Evolutionary conservation across 2,113 vertebrate species (phyloP), one percentile per base, ranked within the genome.

Genomic region (Rhea americana): DNA sequence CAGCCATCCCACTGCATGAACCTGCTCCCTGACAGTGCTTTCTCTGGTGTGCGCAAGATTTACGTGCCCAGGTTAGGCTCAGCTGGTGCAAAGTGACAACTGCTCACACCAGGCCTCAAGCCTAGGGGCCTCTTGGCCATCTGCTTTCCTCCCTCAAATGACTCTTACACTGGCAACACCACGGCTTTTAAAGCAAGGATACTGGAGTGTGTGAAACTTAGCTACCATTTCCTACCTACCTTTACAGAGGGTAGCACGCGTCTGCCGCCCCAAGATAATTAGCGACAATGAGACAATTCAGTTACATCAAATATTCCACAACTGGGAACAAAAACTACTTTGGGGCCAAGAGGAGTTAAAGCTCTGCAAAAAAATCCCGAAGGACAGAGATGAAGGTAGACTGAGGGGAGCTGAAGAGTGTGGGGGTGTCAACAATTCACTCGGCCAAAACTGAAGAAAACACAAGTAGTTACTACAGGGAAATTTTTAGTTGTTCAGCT

Each of bases 151-250:
- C 48, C 35, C 68, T 53, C 18, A 16, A 18, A 35, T 4, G 19
- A 53, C 48, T 39, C n/a, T 39, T 51, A 50, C 50, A 17, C 48
- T 53, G 50, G 24, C n/a, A 72, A 25, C 48, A 37, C 28, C 18
- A 37, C 24, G 47, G n/a, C 32, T 50, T 35, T 50, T 50, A 70
- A 32, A 18, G 55, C 55, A 30, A 58, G 28, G n/a, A 20, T 16
- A 19, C n/a, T 25, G 0, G n/a, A 53, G 55, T 0, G 1, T n/a
- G 8, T 13, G 14, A 50, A 32, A 13, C 7, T 26, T 11, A 51
- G 48, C 83, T 37, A 21, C 18, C 1, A 3, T 22, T 5, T 73
- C 89, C 74, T 67, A 11, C 5, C 1, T 0, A 5, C 26, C 71
- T 24, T 32, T 17, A 1, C 0, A 3, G 50, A 20, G 24, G 3